phyloP scores from a whole-genome alignment of 2,888 invertebrate species.

The Alviniconcha strummeri region DNA sequence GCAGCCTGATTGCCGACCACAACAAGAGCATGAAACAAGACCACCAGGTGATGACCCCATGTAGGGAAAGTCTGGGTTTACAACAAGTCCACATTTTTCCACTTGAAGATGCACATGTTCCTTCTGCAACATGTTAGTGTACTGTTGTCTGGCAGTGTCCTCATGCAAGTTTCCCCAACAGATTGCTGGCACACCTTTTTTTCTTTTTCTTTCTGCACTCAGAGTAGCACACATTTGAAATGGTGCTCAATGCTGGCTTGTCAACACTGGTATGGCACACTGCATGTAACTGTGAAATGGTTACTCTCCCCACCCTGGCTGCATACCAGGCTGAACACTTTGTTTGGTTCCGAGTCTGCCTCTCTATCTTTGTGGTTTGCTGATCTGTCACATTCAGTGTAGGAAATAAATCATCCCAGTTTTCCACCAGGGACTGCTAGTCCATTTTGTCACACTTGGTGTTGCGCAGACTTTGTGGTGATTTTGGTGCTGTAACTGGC shows the following conservation, averaged over 20 bases:
- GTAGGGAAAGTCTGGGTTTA: not conserved
- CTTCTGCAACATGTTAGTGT: not conserved
- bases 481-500: not conserved
- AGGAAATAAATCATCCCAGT: not conserved
- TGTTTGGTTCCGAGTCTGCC: too few species aligned
- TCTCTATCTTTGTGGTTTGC: not conserved
- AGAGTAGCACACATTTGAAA: conserved; percentile 3
- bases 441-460: not conserved
- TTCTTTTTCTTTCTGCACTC: not conserved
- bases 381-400: not conserved
- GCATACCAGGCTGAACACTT: too few species aligned
- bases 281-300: not conserved
- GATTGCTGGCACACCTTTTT: not conserved
- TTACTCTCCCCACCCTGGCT: not conserved
- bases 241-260: not conserved
- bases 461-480: not conserved
- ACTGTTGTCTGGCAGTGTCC: not conserved
- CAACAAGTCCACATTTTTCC: not conserved
- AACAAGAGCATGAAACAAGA: not conserved
- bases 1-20: not conserved
- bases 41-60: not conserved
- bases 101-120: not conserved
- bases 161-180: too few species aligned
- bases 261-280: not conserved
- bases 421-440: not conserved